Evolutionary conservation across 2,888 invertebrate species (phyloP).

Genomic region (Ypsolopha sequella): DNA sequence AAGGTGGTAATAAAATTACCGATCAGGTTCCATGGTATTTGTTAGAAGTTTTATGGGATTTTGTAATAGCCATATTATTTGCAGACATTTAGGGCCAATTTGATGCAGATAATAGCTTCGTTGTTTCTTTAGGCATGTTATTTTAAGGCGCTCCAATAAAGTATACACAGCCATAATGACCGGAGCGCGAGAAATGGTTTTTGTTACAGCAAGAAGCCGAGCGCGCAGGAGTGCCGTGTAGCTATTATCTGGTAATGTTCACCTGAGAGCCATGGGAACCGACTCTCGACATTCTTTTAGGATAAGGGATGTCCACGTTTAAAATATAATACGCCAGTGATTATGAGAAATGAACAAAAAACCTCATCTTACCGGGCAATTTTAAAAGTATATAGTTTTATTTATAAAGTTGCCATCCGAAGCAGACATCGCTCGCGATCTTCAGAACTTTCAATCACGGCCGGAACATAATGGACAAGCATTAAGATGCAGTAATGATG

Average conservation of each 20-base stretch:
- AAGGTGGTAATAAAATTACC: background rate
- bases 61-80: background rate
- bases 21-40: background rate
- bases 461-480: background rate
- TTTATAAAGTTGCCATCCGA: background rate
- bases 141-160: background rate
- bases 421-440: background rate
- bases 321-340: constrained; percentile 4
- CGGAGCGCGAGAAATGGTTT: background rate
- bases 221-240: constrained; percentile 28
- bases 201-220: constrained; percentile 1
- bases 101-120: background rate
- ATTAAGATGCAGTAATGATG: background rate
- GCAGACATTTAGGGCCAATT: background rate
- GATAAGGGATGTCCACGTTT: constrained; percentile 4
- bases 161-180: background rate
- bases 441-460: background rate
- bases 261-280: constrained; percentile 38
- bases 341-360: constrained; percentile 4
- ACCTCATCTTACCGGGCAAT: background rate
- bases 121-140: background rate
- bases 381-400: background rate
- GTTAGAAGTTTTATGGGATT: background rate
- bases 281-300: constrained; percentile 17
- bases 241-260: constrained; percentile 41